Conservation (phyloP, 2,888 invertebrate genomes). For the Cephalotes varians region DNA sequence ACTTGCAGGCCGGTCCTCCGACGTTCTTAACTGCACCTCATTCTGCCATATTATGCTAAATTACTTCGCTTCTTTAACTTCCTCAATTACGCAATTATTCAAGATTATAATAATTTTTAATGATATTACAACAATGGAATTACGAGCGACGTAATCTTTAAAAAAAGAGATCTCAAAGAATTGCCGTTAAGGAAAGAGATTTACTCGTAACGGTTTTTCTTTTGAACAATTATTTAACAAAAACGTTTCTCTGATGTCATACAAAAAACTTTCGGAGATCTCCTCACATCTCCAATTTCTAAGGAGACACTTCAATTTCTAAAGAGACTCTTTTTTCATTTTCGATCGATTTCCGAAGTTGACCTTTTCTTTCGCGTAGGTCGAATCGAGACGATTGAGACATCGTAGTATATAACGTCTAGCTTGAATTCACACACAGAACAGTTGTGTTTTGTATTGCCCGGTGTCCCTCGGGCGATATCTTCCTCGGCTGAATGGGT, state of each 20-base stretch:
- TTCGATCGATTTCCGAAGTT: background rate
- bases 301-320: background rate
- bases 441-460: background rate
- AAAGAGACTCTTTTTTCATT: background rate
- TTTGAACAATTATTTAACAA: background rate
- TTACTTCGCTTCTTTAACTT: background rate
- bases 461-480: background rate
- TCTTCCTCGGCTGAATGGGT: background rate
- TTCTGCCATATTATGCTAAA: background rate
- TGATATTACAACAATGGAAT: background rate
- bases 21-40: background rate
- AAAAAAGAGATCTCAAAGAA: background rate
- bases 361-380: background rate
- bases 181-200: background rate
- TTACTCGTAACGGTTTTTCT: background rate
- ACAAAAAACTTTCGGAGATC: background rate
- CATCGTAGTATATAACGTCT: background rate
- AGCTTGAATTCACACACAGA: background rate
- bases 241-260: background rate
- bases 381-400: background rate
- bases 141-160: background rate
- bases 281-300: background rate
- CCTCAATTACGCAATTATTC: background rate
- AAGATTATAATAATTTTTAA: conserved; percentile 19
- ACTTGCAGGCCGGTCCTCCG: background rate